Evolutionary conservation across 2,113 vertebrate genomes (phyloP), one percentile per base, ranked within the genome.

Genomic region (Henicopernis longicauda): DNA sequence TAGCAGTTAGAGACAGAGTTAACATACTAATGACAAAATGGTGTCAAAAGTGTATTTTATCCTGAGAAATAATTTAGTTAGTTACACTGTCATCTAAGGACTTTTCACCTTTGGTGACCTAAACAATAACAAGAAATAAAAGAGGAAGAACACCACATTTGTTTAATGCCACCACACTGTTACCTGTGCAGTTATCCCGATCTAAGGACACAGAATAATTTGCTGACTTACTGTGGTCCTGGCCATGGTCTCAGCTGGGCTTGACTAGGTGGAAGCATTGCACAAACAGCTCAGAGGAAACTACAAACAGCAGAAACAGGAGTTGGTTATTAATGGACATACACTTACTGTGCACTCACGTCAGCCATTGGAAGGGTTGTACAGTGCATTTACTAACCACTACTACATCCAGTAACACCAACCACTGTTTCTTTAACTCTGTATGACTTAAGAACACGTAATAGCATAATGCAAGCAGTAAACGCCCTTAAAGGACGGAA

Each of bases 201-300:
- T 1, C 2, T 7, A 69, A 36, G 52, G 31, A 7, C 26, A 21
- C 21, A 54, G 7, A 58, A 1, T 7, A 3, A 16, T 8, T 15
- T 32, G 34, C 34, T 44, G 49, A 34, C 86, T 86, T 32, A 55
- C 54, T 6, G 3, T 13, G 26, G 25, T 13, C 29, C 18, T 27
- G n/a, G 77, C 82, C 23, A 1, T 12, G 40, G 20, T 19, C 45
- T 34, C 54, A 8, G 49, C 65, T 16, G 45, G 52, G 26, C 55
- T 6, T 1, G 21, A 4, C 23, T 1, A 2, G 7, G 1, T 4
- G 47, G 29, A 8, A 45, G 32, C 21, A 3, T 2, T 1, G 4
- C 26, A 3, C 47, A 22, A 6, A 11, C 11, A 1, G 19, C 32
- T 17, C 1, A 0, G 23, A 13, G 1, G 9, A 16, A 23, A 62